Evolutionary conservation across 2,113 vertebrate species (phyloP), one percentile per base, ranked within the genome.

Genomic region (Geococcyx californianus): DNA sequence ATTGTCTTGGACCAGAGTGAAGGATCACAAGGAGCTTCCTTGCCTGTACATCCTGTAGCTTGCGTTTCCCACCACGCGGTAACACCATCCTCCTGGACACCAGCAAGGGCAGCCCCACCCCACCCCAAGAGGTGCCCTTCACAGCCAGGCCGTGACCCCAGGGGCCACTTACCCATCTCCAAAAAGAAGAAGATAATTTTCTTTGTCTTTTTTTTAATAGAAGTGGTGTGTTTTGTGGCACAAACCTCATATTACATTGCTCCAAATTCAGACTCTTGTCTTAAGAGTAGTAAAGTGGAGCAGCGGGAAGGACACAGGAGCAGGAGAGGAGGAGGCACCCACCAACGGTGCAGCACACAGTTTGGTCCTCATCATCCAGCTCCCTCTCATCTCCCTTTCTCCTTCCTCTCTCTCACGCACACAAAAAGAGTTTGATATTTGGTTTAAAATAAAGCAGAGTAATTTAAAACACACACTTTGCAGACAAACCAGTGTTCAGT

Each of bases 381-480:
- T 93, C 89, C 73, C 64, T 97, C 87, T 92, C 34, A 45, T 79
- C 69, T 84, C 64, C 49, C 73, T 84, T 94, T 84, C 74, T 94
- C 79, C 70, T 42, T 42, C 40, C 40, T 68, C n/a, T 94, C 66
- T 92, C 80, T 85, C 89, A 60, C 7, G 17, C 62, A 67, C 1
- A 1, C 72, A 90, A 64, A 95, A 62, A 90, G 91, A 94, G 80
- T 68, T 89, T 96, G 93, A 95, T 95, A 96, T 93, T 88, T 94
- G 79, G 81, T 73, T 91, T 73, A 87, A 87, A 94, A 87, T 76
- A 88, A 93, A 73, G 64, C 55, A 89, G 91, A 82, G 92, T 95
- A 93, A 97, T 96, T 97, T 95, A 97, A 97, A 97, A 92, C 94
- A 91, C 56, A 91, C 87, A 55, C 68, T 89, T 96, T 56, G 33